Evolutionary conservation across 2,113 vertebrate genomes (phyloP).

Genomic region (Chelonoidis abingdonii): DNA sequence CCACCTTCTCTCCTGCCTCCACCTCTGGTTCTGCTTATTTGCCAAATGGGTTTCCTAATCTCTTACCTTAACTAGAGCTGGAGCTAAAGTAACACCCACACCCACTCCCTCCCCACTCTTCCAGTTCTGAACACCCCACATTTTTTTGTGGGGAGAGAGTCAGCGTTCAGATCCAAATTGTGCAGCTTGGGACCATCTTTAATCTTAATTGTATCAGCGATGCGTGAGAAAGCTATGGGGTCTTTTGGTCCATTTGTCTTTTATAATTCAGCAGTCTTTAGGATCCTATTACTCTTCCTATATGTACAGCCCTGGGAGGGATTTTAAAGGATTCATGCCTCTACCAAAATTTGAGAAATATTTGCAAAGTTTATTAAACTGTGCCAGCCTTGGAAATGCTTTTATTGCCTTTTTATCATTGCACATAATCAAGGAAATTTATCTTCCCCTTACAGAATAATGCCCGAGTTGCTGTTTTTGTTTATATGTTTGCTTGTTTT

Average conservation of each 20-base stretch:
- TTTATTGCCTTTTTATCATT: background rate
- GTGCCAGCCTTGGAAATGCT: background rate
- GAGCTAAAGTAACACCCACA: background rate
- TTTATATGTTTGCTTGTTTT: background rate
- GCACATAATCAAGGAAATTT: background rate
- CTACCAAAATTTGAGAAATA: background rate
- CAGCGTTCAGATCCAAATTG: background rate
- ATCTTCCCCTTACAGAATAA: background rate
- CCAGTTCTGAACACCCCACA: background rate
- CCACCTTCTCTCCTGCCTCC: background rate
- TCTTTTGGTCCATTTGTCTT: background rate
- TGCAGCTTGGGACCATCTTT: background rate
- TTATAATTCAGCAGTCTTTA: background rate
- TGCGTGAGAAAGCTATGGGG: background rate
- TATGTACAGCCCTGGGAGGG: background rate
- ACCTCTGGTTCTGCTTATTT: background rate
- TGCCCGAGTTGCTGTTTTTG: background rate
- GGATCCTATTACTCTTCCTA: background rate
- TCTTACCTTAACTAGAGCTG: background rate
- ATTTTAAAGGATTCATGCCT: background rate
- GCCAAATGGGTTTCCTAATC: background rate
- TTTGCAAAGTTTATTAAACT: background rate
- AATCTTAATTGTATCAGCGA: background rate
- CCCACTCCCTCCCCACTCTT: background rate
- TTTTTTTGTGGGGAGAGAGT: background rate